Base-by-base conservation (phyloP, 2,888 invertebrate species). In the Pristionchus maxplancki region DNA sequence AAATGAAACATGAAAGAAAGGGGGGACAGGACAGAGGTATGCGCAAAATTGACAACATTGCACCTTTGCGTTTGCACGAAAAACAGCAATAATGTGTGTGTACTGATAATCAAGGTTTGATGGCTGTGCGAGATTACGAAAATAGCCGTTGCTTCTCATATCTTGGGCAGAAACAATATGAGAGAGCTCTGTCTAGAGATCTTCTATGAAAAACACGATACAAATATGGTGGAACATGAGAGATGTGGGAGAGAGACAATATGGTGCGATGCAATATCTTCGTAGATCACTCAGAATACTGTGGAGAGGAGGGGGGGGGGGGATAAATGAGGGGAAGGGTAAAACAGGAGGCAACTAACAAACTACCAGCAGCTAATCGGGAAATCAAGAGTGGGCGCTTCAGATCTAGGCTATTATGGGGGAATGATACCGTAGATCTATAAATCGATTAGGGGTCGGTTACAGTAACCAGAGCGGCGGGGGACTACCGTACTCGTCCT, bases 371-470 rank as follows among this genome's bases (percentile, higher is more conserved):
- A 50, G 13, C 37, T 50, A 40, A 40, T 34, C 5, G 20, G 67
- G 24, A 20, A 58, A 24, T 58, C 58, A 58, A 20, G 15, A 9
- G 44, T 44, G 58, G 11, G 31, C 3, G 64, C 28, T 17, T n/a
- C 78, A 74, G 71, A 83, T 83, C 83, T 37, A 83, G n/a, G 34
- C 34, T 71, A 71, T 71, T 37, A 71, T 71, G 34, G 31, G 34
- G 9, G 24, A 37, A 78, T 53, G 17, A 53, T 58, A 50, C 53
- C 53, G 50, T 53, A 58, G 44, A 53, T 4, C 9, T 0, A 48
- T 34, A 6, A 40, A 67, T 37, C 71, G 20, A 71, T 71, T n/a
- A n/a, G n/a, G n/a, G n/a, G n/a, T n/a, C n/a, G n/a, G n/a, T n/a
- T n/a, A n/a, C n/a, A n/a, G n/a, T n/a, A n/a, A n/a, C n/a, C n/a